Base-by-base conservation (phyloP, 2,888 invertebrate genomes). In the Amphipyra berbera region DNA sequence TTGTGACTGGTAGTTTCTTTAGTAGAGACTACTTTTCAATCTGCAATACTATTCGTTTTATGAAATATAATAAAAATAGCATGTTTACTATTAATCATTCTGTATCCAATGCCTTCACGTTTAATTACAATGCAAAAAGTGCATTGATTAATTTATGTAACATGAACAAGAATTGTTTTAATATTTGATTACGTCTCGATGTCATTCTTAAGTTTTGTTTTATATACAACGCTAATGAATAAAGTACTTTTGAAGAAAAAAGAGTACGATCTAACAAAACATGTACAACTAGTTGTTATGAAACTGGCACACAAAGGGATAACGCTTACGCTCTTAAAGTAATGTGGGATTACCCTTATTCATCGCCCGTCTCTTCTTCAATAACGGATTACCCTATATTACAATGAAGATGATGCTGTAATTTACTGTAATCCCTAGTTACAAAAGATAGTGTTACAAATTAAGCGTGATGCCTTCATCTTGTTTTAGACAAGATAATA, bases 311-410 rank as follows among this genome's bases (percentile, higher is more conserved):
- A 66, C 60, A 56, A 68, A 76, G 63, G 73, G 68, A 66, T 73
- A 61, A 61, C 54, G 58, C 44, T 63, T 53, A 66, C 49, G 40
- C 63, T 45, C 40, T 35, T 56, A 55, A 44, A 50, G 48, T 73
- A 70, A 78, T 66, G 49, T 57, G 14, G 58, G 76, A 78, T 78
- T 78, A 76, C 55, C 78, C 73, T 68, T 64, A 66, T 76, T 78
- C 60, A 56, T 46, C 38, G 40, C 14, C 42, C 50, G 66, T 56
- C 64, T 66, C 48, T 38, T 67, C 44, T 52, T 47, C 66, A 66
- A 61, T 71, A 61, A 63, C 41, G 59, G 76, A 71, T 78, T 78
- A 78, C 64, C 76, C 71, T 76, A 61, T 76, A 67, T 78, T 50
- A 63, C 41, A 54, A 55, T 56, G 38, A 61, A 65, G 68, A 66